These are phyloP conservation scores for Congeria kusceri DNA, from an alignment of 2,888 invertebrate genomes.

Conservation along the genomic window DNA sequence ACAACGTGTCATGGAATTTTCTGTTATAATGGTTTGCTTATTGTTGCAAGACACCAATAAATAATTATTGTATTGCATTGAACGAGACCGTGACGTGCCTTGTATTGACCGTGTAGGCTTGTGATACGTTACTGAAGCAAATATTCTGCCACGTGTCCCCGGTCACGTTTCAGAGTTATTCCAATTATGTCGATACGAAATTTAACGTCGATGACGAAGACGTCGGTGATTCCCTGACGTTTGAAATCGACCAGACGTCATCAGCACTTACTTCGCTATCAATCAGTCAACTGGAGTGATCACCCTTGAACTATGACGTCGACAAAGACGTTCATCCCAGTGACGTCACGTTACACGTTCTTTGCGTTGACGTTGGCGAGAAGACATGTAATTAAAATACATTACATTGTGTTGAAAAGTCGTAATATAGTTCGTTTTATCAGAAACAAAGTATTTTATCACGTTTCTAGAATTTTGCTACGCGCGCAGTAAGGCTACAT, in stretches of 20 bases:
- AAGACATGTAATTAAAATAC: slow-evolving; percentile 36
- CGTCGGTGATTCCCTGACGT: slow-evolving; percentile 37
- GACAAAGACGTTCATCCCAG: slow-evolving; percentile 50
- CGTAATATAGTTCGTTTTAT: too few species aligned
- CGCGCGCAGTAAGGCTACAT: too few species aligned
- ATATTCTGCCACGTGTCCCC: not conserved
- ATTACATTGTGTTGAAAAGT: too few species aligned
- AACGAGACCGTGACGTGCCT: too few species aligned
- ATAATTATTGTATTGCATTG: too few species aligned
- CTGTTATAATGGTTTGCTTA: too few species aligned
- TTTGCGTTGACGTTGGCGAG: slow-evolving; percentile 49
- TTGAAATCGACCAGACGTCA: slow-evolving; percentile 34
- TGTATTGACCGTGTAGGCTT: too few species aligned
- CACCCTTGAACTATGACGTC: slow-evolving; percentile 62
- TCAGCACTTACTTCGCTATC: slow-evolving; percentile 52
- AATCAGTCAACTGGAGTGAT: slow-evolving; percentile 50
- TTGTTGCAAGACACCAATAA: too few species aligned
- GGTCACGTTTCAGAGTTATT: slow-evolving; percentile 33
- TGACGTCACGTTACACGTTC: slow-evolving; percentile 43
- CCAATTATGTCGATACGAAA: slow-evolving; percentile 36
- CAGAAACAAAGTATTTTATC: too few species aligned
- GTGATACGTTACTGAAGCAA: too few species aligned
- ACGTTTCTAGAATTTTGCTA: too few species aligned
- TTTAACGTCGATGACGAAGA: slow-evolving; percentile 59
- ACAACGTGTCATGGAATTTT: too few species aligned